Percentiles rank a stretch among this genome's conserved stretches.
Conservation (phyloP, 2,797 vertebrate genomes). For the Crypturellus tataupa region DNA sequence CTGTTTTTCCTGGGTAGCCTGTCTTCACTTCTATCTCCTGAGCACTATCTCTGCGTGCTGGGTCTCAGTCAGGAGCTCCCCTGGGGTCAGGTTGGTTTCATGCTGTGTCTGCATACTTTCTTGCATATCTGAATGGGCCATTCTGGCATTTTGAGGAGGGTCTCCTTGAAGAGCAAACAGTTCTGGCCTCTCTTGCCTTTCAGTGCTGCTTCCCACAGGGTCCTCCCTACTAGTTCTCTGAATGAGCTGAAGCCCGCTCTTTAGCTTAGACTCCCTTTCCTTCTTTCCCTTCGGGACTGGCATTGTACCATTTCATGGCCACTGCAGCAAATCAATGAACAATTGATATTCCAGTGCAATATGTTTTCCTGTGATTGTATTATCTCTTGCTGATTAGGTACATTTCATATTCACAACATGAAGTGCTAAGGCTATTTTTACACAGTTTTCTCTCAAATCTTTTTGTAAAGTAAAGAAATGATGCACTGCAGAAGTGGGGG, state of each 20-base stretch:
- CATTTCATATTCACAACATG: not conserved
- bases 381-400: not conserved
- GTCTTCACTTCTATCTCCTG: not conserved
- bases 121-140: not conserved
- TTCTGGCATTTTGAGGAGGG: not conserved
- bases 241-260: not conserved
- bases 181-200: not conserved
- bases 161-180: not conserved
- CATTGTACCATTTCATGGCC: not conserved
- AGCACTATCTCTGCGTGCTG: not conserved
- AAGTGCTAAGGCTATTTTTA: not conserved
- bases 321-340: not conserved
- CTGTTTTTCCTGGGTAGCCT: not conserved
- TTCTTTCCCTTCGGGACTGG: not conserved
- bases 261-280: not conserved
- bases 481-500: not conserved
- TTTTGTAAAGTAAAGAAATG: not conserved
- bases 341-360: not conserved
- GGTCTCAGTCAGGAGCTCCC: not conserved
- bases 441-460: not conserved
- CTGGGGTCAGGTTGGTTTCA: not conserved
- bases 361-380: not conserved
- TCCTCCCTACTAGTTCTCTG: not conserved
- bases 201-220: not conserved
- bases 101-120: not conserved